phyloP scores from a whole-genome alignment of 2,888 invertebrate genomes.

The Noctua janthina region DNA sequence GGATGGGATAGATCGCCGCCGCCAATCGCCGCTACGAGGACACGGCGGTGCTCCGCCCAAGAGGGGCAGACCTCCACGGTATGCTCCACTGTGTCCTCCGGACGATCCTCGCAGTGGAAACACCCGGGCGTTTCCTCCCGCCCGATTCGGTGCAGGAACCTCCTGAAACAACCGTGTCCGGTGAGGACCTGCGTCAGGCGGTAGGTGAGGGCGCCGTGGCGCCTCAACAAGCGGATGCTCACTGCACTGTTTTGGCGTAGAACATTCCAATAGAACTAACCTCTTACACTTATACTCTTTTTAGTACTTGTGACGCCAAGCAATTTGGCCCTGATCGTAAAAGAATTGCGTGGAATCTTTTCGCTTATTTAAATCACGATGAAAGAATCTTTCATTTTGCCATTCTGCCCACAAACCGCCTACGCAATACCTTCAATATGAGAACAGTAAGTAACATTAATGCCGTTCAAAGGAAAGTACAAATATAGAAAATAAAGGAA shows the following conservation, averaged over 20 bases:
- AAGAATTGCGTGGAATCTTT: constrained; percentile 36
- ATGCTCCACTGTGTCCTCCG: too few relatives aligned
- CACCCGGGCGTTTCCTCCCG: too few relatives aligned
- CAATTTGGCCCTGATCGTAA: not conserved
- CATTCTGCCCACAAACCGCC: constrained; percentile 34
- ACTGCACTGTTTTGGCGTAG: not conserved
- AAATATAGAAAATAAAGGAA: constrained; percentile 27
- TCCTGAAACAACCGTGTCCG: too few relatives aligned
- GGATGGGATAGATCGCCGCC: too few relatives aligned
- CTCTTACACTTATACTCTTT: not conserved
- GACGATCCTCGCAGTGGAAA: too few relatives aligned
- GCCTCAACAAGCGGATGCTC: not conserved
- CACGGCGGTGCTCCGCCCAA: too few relatives aligned
- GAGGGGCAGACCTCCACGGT: too few relatives aligned
- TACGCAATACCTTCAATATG: constrained; percentile 36
- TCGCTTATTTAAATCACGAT: constrained; percentile 35
- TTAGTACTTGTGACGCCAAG: not conserved
- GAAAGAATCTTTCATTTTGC: constrained; percentile 41
- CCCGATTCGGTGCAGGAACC: too few relatives aligned
- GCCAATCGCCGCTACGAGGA: too few relatives aligned
- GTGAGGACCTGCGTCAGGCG: too few relatives aligned
- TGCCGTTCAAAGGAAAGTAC: constrained; percentile 24
- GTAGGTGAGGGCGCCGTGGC: too few relatives aligned
- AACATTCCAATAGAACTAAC: not conserved
- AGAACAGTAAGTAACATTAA: constrained; percentile 36